Conservation (phyloP, 2,888 invertebrate genomes). For the Petrophora chlorosata region DNA sequence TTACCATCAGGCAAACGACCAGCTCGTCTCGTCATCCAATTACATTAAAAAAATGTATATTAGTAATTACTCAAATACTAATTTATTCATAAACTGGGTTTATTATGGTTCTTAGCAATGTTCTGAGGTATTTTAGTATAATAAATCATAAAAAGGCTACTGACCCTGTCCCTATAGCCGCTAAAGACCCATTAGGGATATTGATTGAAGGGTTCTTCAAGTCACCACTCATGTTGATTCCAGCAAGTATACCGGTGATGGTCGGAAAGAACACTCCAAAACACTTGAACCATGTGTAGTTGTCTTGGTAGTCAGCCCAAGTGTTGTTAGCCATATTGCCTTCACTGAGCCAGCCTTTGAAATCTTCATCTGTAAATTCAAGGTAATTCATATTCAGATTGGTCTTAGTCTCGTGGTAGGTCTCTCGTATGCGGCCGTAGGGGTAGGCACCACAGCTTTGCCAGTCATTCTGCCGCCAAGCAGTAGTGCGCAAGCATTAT, state of each 20-base stretch:
- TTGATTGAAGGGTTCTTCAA: constrained; percentile 94
- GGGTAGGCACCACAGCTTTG: too few species aligned
- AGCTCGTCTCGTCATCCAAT: too few species aligned
- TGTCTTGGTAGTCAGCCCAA: constrained; percentile 90
- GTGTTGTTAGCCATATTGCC: constrained; percentile 92
- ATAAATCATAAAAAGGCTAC: constrained; percentile 7
- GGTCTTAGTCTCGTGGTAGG: too few species aligned
- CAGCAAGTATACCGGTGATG: constrained; percentile 97
- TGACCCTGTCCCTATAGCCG: constrained; percentile 95
- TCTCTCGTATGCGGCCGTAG: too few species aligned
- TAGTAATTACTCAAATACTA: too few species aligned
- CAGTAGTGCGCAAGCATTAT: too few species aligned
- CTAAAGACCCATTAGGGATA: constrained; percentile 97
- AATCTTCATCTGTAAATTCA: constrained; percentile 77
- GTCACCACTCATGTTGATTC: constrained; percentile 99
- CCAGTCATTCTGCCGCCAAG: too few species aligned
- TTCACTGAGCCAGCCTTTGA: constrained; percentile 93
- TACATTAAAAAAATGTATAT: too few species aligned
- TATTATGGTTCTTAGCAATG: not conserved
- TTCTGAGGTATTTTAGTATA: not conserved
- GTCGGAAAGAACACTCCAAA: constrained; percentile 99
- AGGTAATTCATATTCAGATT: not conserved
- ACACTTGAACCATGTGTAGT: constrained; percentile 96
- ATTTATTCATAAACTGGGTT: too few species aligned
- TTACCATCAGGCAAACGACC: too few species aligned